Evolutionary conservation across 1,140 invertebrate genomes (phyloP), one percentile per base, ranked within the genome.

Genomic region (Elymnias hypermnestra): DNA sequence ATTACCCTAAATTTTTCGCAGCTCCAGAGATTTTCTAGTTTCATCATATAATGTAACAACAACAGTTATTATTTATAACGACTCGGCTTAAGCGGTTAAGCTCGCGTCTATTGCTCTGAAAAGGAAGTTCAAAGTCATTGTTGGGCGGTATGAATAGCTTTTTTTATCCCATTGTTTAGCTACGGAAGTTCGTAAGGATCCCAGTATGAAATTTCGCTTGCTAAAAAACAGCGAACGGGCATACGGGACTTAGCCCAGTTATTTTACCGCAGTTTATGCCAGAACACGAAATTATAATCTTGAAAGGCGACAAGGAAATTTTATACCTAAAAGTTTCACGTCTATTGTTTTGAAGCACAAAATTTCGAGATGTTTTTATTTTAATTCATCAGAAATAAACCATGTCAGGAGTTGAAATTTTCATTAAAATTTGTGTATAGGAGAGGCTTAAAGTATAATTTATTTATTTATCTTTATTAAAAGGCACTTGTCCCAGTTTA

Each of bases 101-200:
- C 18, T 25, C 21, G 31, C 37, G 40, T 19, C 37, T 33, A 48
- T 48, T 33, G 31, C 45, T 19, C 17, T 33, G 44, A 39, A 28
- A 48, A 37, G 44, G 39, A 39, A 37, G 28, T 47, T 40, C 45
- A 48, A 40, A 48, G 37, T 48, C 40, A 48, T 48, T 48, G 37
- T 47, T 33, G 28, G 15, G 17, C 0, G 37, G 31, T 39, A 29
- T 48, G 35, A 48, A 48, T 22, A 21, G 45, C 26, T 40, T 48
- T 48, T 42, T 47, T 40, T 31, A 12, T 39, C 21, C 13, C 21
- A 40, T 48, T 48, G 45, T 48, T 33, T 39, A 48, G 28, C 21
- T 12, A 21, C 45, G 45, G 45, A 48, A 40, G 45, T 48, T 48
- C 12, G 45, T 40, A 39, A 48, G 31, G 45, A 48, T 40, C 37